phyloP scores from a whole-genome alignment of 2,113 vertebrate genomes.

The Eulemur macaco region DNA sequence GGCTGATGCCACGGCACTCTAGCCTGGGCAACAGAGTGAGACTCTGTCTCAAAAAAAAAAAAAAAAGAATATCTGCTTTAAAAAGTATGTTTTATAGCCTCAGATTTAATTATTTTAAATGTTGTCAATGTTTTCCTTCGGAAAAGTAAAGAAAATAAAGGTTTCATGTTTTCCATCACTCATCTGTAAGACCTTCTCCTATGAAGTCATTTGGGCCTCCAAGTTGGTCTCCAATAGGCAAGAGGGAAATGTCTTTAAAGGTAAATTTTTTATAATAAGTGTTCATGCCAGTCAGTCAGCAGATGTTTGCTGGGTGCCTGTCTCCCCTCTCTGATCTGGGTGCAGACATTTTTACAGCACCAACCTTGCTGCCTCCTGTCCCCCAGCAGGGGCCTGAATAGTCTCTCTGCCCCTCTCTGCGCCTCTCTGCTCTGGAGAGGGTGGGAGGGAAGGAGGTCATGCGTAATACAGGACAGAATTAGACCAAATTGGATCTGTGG shows the following conservation, averaged over 20 bases:
- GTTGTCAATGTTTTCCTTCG: not conserved
- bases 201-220: not conserved
- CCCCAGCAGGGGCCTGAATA: not conserved
- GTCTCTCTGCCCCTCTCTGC: not conserved
- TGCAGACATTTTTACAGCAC: not conserved
- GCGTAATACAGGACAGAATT: not conserved
- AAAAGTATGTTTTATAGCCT: not conserved
- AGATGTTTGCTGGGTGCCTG: not conserved
- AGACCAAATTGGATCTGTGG: not conserved
- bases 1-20: no score
- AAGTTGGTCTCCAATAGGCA: not conserved
- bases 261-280: not conserved
- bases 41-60: not conserved
- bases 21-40: no score
- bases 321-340: not conserved
- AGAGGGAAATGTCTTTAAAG: not conserved
- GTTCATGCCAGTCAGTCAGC: not conserved
- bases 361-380: not conserved
- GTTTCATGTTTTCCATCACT: not conserved
- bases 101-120: not conserved
- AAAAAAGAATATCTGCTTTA: not conserved
- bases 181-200: not conserved
- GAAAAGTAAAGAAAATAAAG: constrained; percentile 11
- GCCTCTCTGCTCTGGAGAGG: not conserved
- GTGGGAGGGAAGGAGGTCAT: not conserved